Evolutionary conservation across 92 coral and sea anemone genomes (phyloP).

Genomic region (Hydrozoanthus gracilis): DNA sequence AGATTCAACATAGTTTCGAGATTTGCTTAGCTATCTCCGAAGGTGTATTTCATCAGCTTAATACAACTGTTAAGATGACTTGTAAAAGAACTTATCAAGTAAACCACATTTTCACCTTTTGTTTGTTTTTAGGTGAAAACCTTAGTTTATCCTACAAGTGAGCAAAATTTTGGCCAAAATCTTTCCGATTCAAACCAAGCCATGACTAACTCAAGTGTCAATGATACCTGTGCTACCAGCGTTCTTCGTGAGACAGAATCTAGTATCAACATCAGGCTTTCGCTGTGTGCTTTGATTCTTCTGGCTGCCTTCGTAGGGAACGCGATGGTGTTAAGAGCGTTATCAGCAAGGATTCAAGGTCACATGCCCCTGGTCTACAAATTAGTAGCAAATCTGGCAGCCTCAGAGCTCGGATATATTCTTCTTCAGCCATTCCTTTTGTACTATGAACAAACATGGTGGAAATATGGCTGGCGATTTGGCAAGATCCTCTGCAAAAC

Average conservation of each 20-base stretch:
- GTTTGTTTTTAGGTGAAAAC: too few relatives aligned
- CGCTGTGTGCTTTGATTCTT: background rate
- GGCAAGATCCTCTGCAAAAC: background rate
- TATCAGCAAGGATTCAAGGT: background rate
- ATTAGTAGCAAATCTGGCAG: slow-evolving; percentile 23
- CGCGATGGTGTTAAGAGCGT: slow-evolving; percentile 2
- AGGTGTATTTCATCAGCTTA: too few relatives aligned
- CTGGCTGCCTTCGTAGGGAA: slow-evolving; percentile 2
- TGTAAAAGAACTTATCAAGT: too few relatives aligned
- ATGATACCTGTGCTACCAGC: background rate
- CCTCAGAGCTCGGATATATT: slow-evolving; percentile 1
- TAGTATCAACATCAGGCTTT: background rate
- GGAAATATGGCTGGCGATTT: background rate
- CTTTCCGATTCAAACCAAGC: background rate
- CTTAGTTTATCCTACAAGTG: too few relatives aligned
- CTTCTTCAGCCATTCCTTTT: background rate
- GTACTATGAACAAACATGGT: slow-evolving; percentile 23
- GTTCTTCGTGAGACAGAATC: background rate
- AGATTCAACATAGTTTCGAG: too few relatives aligned
- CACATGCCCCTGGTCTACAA: background rate
- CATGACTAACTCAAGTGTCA: background rate
- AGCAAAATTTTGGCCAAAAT: too few relatives aligned
- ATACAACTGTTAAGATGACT: too few relatives aligned
- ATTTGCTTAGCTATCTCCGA: too few relatives aligned
- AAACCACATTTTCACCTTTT: too few relatives aligned